These are phyloP conservation scores for Cactoblastis cactorum DNA, from an alignment of 2,888 invertebrate genomes.

Conservation along the genomic window DNA sequence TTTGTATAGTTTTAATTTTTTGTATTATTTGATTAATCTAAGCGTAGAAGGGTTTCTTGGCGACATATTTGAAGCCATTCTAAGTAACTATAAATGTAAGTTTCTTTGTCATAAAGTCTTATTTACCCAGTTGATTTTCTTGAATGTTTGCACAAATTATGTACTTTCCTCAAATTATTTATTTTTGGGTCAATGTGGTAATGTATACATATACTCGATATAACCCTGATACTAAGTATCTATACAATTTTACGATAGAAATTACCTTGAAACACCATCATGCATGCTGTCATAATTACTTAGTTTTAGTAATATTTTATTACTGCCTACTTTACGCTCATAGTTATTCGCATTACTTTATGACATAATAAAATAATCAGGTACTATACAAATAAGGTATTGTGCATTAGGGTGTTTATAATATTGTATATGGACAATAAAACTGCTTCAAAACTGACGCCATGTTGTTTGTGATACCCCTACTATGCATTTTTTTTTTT, in stretches of 20 bases:
- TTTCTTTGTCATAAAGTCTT: too few species aligned
- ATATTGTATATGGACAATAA: too few species aligned
- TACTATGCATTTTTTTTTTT: too few species aligned
- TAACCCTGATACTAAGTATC: neutral
- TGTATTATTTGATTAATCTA: too few species aligned
- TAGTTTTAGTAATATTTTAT: neutral
- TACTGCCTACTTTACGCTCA: neutral
- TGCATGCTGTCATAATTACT: slow-evolving; percentile 9
- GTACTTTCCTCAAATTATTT: neutral
- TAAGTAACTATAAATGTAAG: too few species aligned
- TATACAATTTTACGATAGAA: slow-evolving; percentile 10
- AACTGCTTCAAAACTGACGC: too few species aligned
- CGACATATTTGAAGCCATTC: too few species aligned
- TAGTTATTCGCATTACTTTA: neutral
- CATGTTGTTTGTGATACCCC: too few species aligned
- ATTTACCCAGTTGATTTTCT: too few species aligned
- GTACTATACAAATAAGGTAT: neutral
- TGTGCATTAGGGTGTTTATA: neutral
- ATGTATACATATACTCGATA: neutral
- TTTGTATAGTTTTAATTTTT: too few species aligned
- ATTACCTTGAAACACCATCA: slow-evolving; percentile 7
- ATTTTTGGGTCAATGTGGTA: neutral
- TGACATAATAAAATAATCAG: neutral
- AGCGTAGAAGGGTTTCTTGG: too few species aligned
- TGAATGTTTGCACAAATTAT: too few species aligned